Base-by-base conservation (phyloP, 2,797 vertebrate genomes). In the Furcifer pardalis region DNA sequence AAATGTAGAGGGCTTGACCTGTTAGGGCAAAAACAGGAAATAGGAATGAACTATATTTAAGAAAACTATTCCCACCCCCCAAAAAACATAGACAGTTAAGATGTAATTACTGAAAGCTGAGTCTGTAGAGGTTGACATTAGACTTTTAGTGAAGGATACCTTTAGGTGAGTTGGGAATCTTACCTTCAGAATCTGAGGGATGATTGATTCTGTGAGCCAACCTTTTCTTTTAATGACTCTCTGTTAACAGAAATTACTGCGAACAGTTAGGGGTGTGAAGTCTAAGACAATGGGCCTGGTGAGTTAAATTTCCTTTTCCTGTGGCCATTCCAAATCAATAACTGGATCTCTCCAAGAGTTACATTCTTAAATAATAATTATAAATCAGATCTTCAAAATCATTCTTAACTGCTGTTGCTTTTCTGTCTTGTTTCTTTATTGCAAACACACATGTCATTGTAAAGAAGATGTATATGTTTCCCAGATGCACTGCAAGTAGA, bases 291-390 rank as follows among this genome's bases (percentile, higher is more conserved):
- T 37, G 80, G 60, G 17, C 60, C 27, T 88, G 35, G 72, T 13
- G 42, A 93, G 81, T 77, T 80, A 59, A 78, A 66, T 81, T 88
- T n/a, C 35, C 60, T 91, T 92, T 92, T 84, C 89, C 42, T 59
- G 83, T 89, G 49, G 81, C 78, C 40, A 52, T 91, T 94, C 93
- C 68, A 92, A 89, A 94, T 89, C 81, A 91, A 90, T 92, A 46
- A 42, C 78, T 77, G 89, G 86, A 76, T 89, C 78, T 90, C 79
- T 88, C 44, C 90, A 93, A 85, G 1, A 85, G 5, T 78, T 23
- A 59, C 25, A 59, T 9, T 19, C 82, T 84, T 88, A 90, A 88
- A 84, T 37, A 83, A 84, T 82, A 82, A 90, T 91, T 83, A 82
- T n/a, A n/a, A n/a, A n/a, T n/a, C n/a, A n/a, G n/a, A n/a, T n/a